Base-by-base conservation (phyloP, 2,113 vertebrate species). In the Brachirus orientalis region DNA sequence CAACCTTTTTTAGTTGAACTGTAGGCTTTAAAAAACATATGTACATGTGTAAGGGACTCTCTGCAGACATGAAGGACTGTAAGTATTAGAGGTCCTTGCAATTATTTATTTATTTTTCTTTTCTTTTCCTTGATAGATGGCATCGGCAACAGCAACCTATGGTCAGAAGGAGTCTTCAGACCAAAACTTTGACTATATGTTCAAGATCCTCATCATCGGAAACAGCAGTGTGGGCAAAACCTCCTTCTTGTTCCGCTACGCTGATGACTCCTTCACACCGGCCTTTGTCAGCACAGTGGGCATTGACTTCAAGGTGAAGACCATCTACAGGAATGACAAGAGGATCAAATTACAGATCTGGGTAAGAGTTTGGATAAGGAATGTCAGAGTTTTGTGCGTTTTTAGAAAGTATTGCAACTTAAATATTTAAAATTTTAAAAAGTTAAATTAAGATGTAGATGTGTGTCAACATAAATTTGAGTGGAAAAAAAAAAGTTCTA, bases 181-280 rank as follows among this genome's bases (percentile, higher is more conserved):
- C 91, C 97, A 99, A 85, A 99, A 98, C 90, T 99, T 99, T 87
- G 97, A 99, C 87, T 99, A 98, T 73, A 98, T 99, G 97, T 99
- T 99, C 89, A 98, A 99, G 88, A 94, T 99, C 83, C 95, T 99
- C 85, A 98, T 99, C 87, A 98, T 99, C 12, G 97, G 97, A 73
- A 99, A 99, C 90, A 99, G 97, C 92, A 98, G 97, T 0, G 97
- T 99, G 56, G 97, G 97, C 33, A 99, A 99, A 90, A 99, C 97
- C 4, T 98, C 95, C 80, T 99, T 98, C 86, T 93, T 99, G 66
- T 99, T 98, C 89, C 95, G 96, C 71, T 99, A 98, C 0, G 97
- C 97, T 0, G 97, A 99, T 7, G 97, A 99, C 87, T 98, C 97
- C 60, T 99, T 98, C 85, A 98, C 96, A 0, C 95, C 96, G 0